Base-by-base conservation (phyloP, 2,113 vertebrate species). In the Caloenas nicobarica region DNA sequence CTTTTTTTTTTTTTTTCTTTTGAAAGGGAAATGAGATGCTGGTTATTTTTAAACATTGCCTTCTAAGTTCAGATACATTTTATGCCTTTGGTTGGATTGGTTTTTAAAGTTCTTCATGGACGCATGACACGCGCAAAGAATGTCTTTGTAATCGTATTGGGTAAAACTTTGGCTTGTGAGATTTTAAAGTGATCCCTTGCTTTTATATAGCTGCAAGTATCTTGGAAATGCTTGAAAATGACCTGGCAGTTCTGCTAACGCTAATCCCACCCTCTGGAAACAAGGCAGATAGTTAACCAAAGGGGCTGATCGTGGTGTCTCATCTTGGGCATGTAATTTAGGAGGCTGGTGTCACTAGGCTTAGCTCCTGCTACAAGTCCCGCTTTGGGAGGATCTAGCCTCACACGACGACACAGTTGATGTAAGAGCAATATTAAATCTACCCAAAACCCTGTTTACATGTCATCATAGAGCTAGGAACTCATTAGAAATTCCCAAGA, bases 321-420 rank as follows among this genome's bases (percentile, higher is more conserved):
- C 9, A 16, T 36, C 42, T 91, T 38, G 65, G 33, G 40, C 31
- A 7, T 0, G 0, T 53, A 54, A 38, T 24, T 56, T 57, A 36
- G 7, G 14, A 54, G 51, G 25, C n/a, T 2, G 3, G 13, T 60
- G 15, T 8, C 60, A 66, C 28, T 24, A 34, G 71, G 33, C 53
- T 51, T 85, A 83, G 38, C 17, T 4, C 29, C 29, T 70, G 76
- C 51, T 76, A 3, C 0, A 0, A 23, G 22, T 42, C 1, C 0
- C 8, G 4, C 42, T 66, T 22, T 64, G 64, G 62, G 13, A 33
- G 57, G 33, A 48, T 9, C 48, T 24, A 34, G 53, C 42, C 36
- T 69, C 48, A 1, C 61, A 10, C 25, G 4, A 5, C 1, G 26
- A 61, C 83, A 62, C 3, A 2, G 12, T 2, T 34, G 40, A 33